These are phyloP conservation scores for Macrochelys suwanniensis DNA, from an alignment of 2,797 vertebrate species.

Conservation along the genomic window DNA sequence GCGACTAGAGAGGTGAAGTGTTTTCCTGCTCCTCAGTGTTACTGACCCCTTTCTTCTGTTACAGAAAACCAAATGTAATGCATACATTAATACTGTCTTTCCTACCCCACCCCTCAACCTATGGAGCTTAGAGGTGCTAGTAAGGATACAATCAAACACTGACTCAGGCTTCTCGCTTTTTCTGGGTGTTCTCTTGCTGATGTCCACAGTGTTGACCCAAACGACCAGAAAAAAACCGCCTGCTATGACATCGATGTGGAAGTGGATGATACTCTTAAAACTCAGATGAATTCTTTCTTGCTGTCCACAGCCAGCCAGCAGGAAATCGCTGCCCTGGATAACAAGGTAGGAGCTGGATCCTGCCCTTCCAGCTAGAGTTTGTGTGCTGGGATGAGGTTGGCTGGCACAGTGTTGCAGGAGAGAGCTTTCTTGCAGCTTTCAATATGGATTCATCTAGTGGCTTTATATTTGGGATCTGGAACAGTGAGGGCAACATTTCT, in stretches of 20 bases:
- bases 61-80: neutral
- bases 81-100: neutral
- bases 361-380: neutral
- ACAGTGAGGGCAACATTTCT: neutral
- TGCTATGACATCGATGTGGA: slow-evolving; percentile 99
- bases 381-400: neutral
- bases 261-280: slow-evolving; percentile 98
- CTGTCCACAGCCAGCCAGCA: slow-evolving; percentile 98
- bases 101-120: rapidly evolving
- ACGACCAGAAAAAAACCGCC: slow-evolving; percentile 99
- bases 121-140: neutral
- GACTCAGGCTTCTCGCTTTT: neutral
- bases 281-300: slow-evolving; percentile 99
- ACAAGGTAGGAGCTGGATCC: slow-evolving; percentile 87
- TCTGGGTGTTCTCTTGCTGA: neutral
- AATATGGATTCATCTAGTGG: neutral
- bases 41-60: neutral
- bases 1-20: neutral
- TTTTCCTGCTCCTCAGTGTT: neutral
- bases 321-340: slow-evolving; percentile 98
- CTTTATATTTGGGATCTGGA: neutral
- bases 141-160: neutral
- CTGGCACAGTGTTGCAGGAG: neutral
- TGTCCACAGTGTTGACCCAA: slow-evolving; percentile 94
- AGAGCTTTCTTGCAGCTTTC: neutral